Evolutionary conservation across 2,888 invertebrate species (phyloP).

Genomic region (Alitta virens): DNA sequence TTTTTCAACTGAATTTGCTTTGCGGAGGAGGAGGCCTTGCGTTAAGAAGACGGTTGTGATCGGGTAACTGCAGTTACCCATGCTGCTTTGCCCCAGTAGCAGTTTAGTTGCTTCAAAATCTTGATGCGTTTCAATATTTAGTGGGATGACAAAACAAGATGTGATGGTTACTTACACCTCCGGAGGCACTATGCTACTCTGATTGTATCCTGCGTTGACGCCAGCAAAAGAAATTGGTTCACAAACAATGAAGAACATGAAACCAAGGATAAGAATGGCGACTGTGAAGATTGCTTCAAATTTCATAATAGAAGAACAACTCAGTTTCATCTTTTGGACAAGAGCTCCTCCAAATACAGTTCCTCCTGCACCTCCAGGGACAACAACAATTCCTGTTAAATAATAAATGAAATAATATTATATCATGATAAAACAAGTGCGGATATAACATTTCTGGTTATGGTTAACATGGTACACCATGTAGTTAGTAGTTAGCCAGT

Average conservation of each 20-base stretch:
- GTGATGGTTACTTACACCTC: no score
- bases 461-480: neutral
- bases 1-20: no score
- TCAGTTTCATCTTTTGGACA: conserved; percentile 9
- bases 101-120: no score
- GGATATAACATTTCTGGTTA: neutral
- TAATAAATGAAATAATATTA: neutral
- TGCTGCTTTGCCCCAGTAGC: no score
- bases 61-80: no score
- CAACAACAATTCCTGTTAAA: conserved; percentile 11
- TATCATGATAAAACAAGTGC: neutral
- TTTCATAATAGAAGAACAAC: conserved; percentile 10
- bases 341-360: conserved; percentile 12
- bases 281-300: conserved; percentile 2
- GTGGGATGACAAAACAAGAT: no score
- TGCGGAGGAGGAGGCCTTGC: no score
- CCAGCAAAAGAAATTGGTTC: conserved; percentile 11
- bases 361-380: conserved; percentile 15
- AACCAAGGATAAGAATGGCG: neutral
- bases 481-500: neutral
- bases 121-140: no score
- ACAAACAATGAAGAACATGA: conserved; percentile 11
- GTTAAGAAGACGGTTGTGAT: no score
- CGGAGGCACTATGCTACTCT: no score
- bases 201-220: no score